Base-by-base conservation (phyloP, 2,888 invertebrate species). In the Chorisops tibialis region DNA sequence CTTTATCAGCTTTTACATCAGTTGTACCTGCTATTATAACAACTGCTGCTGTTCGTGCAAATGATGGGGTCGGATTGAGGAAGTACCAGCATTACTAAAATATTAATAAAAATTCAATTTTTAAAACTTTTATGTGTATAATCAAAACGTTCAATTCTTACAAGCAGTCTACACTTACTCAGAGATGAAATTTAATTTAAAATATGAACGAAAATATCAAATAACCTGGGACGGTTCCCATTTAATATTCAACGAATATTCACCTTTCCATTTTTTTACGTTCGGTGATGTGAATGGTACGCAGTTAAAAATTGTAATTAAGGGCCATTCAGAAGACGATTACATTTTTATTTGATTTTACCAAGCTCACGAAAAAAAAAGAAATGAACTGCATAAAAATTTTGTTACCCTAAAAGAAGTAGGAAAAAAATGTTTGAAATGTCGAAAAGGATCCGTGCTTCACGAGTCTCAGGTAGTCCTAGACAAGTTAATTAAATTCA, bases 401-500 rank as follows among this genome's bases (percentile, higher is more conserved):
- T 41, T 24, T n/a, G 11, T 22, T 19, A 21, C 18, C 41, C 2
- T 39, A 30, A 50, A 48, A 50, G 35, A 24, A 50, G 16, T n/a
- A n/a, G 18, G 12, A 50, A 7, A 14, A 50, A 35, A 52, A 39
- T 30, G 30, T 30, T 39, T 37, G 52, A 30, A 39, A 50, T 52
- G 38, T 47, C 21, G 12, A 19, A 21, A 24, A 18, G 21, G 6
- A 35, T 45, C 45, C 4, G 50, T 35, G 50, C 37, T 39, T 37
- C 19, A 21, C 41, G 7, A 41, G 41, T 41, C 18, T 41, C 14
- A 14, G 58, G 11, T 11, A 14, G 7, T 45, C 14, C 16, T 14
- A 37, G 37, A 60, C 47, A 43, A 62, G 60, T 75, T 75, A 75
- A 76, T 75, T 76, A 75, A 75, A 73, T 71, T 72, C 72, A 72